Evolutionary conservation across 2,888 invertebrate species (phyloP).

Genomic region (Melikaiella ostensackeni): DNA sequence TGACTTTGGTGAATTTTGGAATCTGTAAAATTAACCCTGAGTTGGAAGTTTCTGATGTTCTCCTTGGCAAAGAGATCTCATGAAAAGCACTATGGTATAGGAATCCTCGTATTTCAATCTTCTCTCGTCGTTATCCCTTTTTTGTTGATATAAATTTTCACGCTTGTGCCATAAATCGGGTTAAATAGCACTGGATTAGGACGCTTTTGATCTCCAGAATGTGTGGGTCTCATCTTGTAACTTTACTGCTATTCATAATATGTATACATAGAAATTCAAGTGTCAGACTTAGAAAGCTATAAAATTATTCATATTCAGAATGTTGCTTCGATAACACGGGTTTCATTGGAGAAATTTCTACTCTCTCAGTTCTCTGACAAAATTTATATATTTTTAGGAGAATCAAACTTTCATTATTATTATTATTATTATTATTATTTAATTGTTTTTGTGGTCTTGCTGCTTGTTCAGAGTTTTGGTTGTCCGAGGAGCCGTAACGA

Average conservation of each 20-base stretch:
- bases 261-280: too few relatives aligned
- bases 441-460: too few relatives aligned
- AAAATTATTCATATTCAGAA: not conserved
- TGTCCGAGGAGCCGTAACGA: too few relatives aligned
- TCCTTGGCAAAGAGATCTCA: not conserved
- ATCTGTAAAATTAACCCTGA: too few relatives aligned
- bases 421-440: too few relatives aligned
- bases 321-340: not conserved
- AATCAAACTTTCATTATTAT: not conserved
- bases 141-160: not conserved
- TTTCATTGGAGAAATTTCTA: not conserved
- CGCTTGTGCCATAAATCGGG: constrained; percentile 7
- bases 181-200: not conserved
- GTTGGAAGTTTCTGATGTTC: too few relatives aligned
- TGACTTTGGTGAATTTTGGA: too few relatives aligned
- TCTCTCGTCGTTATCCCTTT: not conserved
- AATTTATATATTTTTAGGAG: not conserved
- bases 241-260: not conserved
- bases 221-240: not conserved
- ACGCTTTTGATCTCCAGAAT: not conserved
- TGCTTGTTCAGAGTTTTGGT: too few relatives aligned
- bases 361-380: not conserved
- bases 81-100: not conserved
- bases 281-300: not conserved
- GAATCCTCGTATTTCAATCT: constrained; percentile 1